Base-by-base conservation (phyloP, 2,113 vertebrate species). In the Alces alces region DNA sequence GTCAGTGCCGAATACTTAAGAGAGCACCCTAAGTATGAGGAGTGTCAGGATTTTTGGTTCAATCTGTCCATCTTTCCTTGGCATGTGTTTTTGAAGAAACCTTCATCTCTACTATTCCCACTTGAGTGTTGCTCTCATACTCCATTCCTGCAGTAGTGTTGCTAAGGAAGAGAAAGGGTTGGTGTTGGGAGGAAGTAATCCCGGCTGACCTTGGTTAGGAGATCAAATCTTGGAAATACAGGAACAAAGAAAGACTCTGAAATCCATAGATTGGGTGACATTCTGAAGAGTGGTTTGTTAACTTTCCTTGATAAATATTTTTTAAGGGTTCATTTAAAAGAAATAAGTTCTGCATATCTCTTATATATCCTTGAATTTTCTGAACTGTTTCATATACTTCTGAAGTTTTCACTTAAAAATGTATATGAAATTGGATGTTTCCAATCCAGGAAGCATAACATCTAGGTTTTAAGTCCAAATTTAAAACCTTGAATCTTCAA, bases 341-440 rank as follows among this genome's bases (percentile, higher is more conserved):
- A 92, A 82, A 61, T n/a, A 27, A 19, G 39, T 96, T 79, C 28
- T 64, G 5, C 52, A 55, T 58, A 8, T 89, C 13, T 92, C 54
- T 87, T 82, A 6, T 39, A 30, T n/a, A 88, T 54, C n/a, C 15
- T 33, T 57, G 76, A 86, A 60, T 83, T 66, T 92, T 96, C 91
- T 84, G 45, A 76, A 83, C 60, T 64, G 33, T 50, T 88, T 90
- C 76, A 89, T 93, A 52, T 14, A 80, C 50, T 95, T 96, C 95
- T 97, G 55, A 91, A 97, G 79, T 95, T 95, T 92, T 57, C 45
- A 25, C 89, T 95, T 93, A 73, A 96, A 97, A 95, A 91, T 94
- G 52, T 79, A 86, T 70, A 39, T 90, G 55, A 92, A 97, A 91
- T 83, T 57, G 60, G 85, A 86, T 95, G 82, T 60, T 96, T 86